Percentiles rank a stretch among this genome's conserved stretches.
These are phyloP conservation scores for Hemibagrus guttatus DNA, from an alignment of 2,797 vertebrate genomes.

Conservation along the genomic window DNA sequence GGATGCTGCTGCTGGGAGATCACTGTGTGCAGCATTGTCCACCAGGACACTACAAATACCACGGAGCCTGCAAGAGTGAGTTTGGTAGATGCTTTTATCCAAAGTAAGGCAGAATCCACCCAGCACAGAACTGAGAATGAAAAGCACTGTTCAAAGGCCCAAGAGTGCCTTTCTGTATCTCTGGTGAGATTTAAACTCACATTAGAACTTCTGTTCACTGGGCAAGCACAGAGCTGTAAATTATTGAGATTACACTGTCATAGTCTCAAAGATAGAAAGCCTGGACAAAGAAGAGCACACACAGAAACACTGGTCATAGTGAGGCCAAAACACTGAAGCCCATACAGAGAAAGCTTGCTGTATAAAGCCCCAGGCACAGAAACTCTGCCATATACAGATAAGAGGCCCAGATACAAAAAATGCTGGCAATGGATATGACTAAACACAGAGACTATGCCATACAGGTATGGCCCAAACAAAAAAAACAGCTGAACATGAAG, in stretches of 20 bases:
- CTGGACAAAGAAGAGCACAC: not conserved
- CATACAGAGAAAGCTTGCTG: too few relatives aligned
- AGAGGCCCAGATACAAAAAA: not conserved
- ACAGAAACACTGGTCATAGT: not conserved
- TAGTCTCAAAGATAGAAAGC: not conserved
- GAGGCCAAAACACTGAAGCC: not conserved
- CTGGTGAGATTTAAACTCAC: slow-evolving; percentile 7
- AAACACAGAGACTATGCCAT: not conserved
- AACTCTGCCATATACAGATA: too few relatives aligned
- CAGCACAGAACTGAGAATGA: not conserved
- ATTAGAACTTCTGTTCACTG: not conserved
- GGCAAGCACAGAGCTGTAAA: not conserved
- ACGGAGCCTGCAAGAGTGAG: slow-evolving; percentile 82
- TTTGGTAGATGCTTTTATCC: slow-evolving; percentile 34
- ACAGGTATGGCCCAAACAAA: not conserved
- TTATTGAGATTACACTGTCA: not conserved
- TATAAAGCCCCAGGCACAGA: not conserved
- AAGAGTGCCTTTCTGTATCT: not conserved
- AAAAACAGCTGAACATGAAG: not conserved
- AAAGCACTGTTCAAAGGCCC: not conserved
- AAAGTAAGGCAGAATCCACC: not conserved
- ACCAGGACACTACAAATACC: slow-evolving; percentile 66
- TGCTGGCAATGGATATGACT: not conserved
- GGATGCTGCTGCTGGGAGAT: slow-evolving; percentile 79
- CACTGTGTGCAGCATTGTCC: slow-evolving; percentile 82